Conservation (phyloP, 1,140 invertebrate species). For the Sesamia nonagrioides region DNA sequence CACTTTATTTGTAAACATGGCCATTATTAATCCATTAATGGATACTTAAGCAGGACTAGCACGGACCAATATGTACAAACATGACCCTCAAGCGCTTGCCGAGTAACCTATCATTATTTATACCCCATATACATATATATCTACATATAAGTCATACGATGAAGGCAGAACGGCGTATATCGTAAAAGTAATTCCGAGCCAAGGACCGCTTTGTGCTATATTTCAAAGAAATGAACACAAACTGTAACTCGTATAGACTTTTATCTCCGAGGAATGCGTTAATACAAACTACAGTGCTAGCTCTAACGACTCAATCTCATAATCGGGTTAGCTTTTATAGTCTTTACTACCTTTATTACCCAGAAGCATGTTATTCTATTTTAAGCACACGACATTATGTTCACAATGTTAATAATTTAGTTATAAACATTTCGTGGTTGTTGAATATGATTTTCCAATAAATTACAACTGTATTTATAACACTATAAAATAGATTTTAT, state of each 20-base stretch:
- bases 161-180: constrained; percentile 1
- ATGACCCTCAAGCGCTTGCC: constrained; percentile 21
- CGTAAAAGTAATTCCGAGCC: constrained; percentile 15
- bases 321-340: constrained; percentile 18
- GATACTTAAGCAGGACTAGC: constrained; percentile 12
- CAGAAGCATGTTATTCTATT: constrained; percentile 16
- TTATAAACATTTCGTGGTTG: constrained; percentile 46
- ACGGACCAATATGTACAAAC: constrained; percentile 17
- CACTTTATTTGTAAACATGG: constrained; percentile 4
- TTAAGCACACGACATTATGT: constrained; percentile 30
- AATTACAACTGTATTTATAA: constrained; percentile 49
- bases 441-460: constrained; percentile 49
- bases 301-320: constrained; percentile 32
- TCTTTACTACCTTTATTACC: constrained; percentile 19
- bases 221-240: constrained; percentile 33
- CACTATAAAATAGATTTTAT: constrained; percentile 55
- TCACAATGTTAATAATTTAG: constrained; percentile 33
- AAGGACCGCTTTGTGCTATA: constrained; percentile 19
- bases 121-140: background rate
- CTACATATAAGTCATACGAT: background rate
- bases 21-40: constrained; percentile 22
- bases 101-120: constrained; percentile 6
- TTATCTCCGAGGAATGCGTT: constrained; percentile 18
- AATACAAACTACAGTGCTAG: background rate
- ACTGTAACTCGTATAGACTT: constrained; percentile 26